Percentiles rank a stretch among this genome's conserved stretches.
Conservation (phyloP, 53 echinoderm and acorn worm species). For the Luidia sarsii region DNA sequence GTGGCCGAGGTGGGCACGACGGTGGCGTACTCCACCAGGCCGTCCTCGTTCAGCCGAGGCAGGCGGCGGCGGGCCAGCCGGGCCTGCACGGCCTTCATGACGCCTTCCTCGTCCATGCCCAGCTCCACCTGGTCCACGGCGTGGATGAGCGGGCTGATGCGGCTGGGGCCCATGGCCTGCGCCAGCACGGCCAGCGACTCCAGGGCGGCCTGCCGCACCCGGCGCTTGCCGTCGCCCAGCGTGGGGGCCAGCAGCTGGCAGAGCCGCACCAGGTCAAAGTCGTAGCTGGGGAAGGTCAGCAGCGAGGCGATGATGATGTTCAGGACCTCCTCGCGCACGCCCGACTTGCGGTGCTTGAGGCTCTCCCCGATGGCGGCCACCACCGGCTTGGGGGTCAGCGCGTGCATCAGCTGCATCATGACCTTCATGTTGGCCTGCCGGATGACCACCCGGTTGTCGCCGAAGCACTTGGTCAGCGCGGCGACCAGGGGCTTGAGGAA, state of each 20-base stretch:
- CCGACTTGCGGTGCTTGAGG: slow-evolving; percentile 89
- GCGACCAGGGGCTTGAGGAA: slow-evolving; percentile 80
- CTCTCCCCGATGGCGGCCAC: slow-evolving; percentile 79
- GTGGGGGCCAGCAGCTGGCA: slow-evolving; percentile 85
- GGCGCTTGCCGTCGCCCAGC: slow-evolving; percentile 84
- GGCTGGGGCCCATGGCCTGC: slow-evolving; percentile 95
- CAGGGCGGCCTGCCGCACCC: slow-evolving; percentile 83
- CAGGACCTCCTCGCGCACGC: slow-evolving; percentile 92
- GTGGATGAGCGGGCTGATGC: slow-evolving; percentile 88
- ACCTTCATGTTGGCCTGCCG: slow-evolving; percentile 97
- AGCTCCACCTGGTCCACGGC: slow-evolving; percentile 95
- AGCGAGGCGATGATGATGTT: slow-evolving; percentile 93
- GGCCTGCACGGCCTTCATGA: slow-evolving; percentile 98
- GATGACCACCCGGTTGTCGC: slow-evolving; percentile 93
- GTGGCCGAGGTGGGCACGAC: slow-evolving; percentile 87
- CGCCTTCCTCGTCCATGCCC: slow-evolving; percentile 91
- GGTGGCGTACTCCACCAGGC: slow-evolving; percentile 87
- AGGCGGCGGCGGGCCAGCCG: slow-evolving; percentile 90
- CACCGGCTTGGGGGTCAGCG: slow-evolving; percentile 82
- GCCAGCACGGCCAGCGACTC: slow-evolving; percentile 96
- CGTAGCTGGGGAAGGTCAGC: slow-evolving; percentile 97
- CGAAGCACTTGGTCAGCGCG: slow-evolving; percentile 92
- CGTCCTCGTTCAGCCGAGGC: slow-evolving; percentile 87
- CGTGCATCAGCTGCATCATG: slow-evolving; percentile 95
- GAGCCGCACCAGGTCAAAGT: slow-evolving; percentile 91